phyloP scores from a whole-genome alignment of 2,113 vertebrate genomes.

The Cercopithecus mona region DNA sequence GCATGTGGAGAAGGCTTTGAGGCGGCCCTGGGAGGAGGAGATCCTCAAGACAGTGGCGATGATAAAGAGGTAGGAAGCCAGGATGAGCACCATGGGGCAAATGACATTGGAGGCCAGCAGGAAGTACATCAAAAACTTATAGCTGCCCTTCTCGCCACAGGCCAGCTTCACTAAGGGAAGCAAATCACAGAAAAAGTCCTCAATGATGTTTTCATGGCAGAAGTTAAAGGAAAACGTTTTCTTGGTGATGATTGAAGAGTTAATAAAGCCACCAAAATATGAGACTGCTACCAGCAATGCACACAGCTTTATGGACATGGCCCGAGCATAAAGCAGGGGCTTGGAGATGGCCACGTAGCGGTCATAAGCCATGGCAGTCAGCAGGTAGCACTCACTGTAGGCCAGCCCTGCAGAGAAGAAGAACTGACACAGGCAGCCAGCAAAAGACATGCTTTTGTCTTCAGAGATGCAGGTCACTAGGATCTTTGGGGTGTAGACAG shows the following conservation, averaged over 20 bases:
- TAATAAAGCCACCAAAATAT: slow-evolving; percentile 9
- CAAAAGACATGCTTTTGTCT: slow-evolving; percentile 64
- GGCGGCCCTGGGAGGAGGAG: neutral
- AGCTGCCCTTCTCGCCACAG: neutral
- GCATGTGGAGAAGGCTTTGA: slow-evolving; percentile 52
- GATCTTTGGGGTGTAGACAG: slow-evolving; percentile 64
- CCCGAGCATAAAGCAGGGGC: slow-evolving; percentile 46
- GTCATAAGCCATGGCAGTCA: slow-evolving; percentile 71
- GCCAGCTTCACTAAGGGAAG: slow-evolving; percentile 37
- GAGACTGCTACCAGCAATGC: neutral
- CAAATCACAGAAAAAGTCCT: slow-evolving; percentile 61
- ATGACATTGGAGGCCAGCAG: slow-evolving; percentile 43
- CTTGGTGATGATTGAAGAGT: neutral
- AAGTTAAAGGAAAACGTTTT: slow-evolving; percentile 27
- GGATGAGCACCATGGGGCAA: neutral
- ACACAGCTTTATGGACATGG: neutral
- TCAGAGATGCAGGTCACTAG: slow-evolving; percentile 56
- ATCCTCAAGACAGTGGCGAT: slow-evolving; percentile 9
- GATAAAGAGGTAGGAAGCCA: slow-evolving; percentile 37
- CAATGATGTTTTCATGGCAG: neutral
- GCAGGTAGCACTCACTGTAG: slow-evolving; percentile 56
- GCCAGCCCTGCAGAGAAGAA: slow-evolving; percentile 51
- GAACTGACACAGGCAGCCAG: slow-evolving; percentile 53
- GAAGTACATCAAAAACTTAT: slow-evolving; percentile 21
- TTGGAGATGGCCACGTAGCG: slow-evolving; percentile 54